These are phyloP conservation scores for Callaeas wilsoni DNA, from an alignment of 2,113 vertebrate species.

Conservation along the genomic window DNA sequence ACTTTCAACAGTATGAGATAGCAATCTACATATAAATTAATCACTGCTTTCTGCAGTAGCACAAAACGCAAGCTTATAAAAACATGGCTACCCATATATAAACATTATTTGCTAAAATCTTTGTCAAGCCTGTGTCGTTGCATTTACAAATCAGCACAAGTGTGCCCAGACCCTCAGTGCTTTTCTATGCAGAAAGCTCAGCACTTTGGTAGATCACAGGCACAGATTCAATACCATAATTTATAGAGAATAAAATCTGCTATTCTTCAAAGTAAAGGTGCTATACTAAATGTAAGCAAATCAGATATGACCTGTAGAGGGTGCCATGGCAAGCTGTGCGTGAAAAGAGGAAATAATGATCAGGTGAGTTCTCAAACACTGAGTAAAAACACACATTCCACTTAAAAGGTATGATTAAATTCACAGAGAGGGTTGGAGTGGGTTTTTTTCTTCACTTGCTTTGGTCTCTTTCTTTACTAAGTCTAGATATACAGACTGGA, in stretches of 20 bases:
- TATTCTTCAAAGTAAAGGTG: not conserved
- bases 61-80: not conserved
- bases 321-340: not conserved
- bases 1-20: not conserved
- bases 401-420: constrained; percentile 17
- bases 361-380: not conserved
- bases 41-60: not conserved
- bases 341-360: not conserved
- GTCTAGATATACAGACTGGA: not conserved
- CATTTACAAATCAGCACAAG: not conserved
- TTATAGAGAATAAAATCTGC: not conserved
- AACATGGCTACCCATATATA: not conserved
- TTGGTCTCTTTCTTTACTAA: constrained; percentile 35
- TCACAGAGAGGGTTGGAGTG: not conserved
- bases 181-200: not conserved
- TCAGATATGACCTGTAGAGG: not conserved
- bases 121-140: not conserved
- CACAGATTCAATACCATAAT: not conserved
- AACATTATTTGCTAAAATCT: not conserved
- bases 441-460: not conserved
- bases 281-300: not conserved
- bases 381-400: not conserved
- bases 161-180: not conserved
- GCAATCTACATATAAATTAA: not conserved
- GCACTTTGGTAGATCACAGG: not conserved